Percentiles rank a stretch among this genome's conserved stretches.
phyloP scores from a whole-genome alignment of 2,797 vertebrate species.

The Labeo calbasu region DNA sequence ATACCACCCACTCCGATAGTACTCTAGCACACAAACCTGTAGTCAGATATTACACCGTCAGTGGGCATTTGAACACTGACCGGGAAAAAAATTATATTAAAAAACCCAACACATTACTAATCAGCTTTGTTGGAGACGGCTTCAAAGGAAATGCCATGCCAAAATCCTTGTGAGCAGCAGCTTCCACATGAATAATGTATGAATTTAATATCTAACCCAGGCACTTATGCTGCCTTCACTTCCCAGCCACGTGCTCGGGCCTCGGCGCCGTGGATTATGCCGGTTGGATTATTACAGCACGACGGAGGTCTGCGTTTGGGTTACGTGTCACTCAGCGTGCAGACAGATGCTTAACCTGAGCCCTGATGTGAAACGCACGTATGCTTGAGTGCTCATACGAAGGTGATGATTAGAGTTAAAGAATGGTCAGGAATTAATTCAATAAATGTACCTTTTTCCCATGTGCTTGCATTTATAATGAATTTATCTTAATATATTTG shows the following conservation, averaged over 20 bases:
- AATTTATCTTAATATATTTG: not conserved
- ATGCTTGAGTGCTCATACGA: not conserved
- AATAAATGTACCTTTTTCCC: not conserved
- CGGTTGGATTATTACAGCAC: constrained; percentile 59
- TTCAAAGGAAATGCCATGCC: constrained; percentile 57
- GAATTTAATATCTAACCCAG: constrained; percentile 65
- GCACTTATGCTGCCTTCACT: constrained; percentile 54
- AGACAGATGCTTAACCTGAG: constrained; percentile 28
- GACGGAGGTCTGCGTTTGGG: constrained; percentile 38
- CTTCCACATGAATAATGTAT: constrained; percentile 65
- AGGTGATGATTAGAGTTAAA: not conserved
- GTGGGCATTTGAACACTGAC: constrained; percentile 26
- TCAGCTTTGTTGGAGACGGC: constrained; percentile 60
- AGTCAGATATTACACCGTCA: not conserved
- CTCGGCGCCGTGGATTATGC: constrained; percentile 58
- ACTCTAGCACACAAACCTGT: constrained; percentile 35
- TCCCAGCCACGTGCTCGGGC: constrained; percentile 52
- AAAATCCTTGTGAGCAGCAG: constrained; percentile 62
- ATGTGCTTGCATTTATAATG: not conserved
- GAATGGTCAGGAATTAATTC: not conserved
- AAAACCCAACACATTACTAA: constrained; percentile 53
- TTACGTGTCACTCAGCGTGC: constrained; percentile 25
- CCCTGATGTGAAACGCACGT: constrained; percentile 15
- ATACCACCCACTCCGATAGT: constrained; percentile 35
- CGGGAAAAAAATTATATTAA: not conserved